Percentiles rank a stretch among this genome's conserved stretches.
These are phyloP conservation scores for Nannobrachium achirus DNA, from an alignment of 2,113 vertebrate genomes.

Conservation along the genomic window DNA sequence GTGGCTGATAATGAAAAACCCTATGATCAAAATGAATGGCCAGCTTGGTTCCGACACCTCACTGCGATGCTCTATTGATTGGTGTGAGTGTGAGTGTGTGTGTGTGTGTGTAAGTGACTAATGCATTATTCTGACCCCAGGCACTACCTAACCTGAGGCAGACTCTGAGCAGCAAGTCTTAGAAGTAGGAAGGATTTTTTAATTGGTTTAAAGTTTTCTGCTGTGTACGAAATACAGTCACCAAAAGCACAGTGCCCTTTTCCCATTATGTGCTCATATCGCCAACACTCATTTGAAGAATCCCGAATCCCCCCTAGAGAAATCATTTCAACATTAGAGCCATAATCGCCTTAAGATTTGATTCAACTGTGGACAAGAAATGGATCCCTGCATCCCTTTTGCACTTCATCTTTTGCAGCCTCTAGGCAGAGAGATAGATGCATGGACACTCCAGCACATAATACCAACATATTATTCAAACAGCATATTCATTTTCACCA, in stretches of 20 bases:
- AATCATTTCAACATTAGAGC: background rate
- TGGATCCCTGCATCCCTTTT: background rate
- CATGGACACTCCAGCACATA: background rate
- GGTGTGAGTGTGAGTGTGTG: background rate
- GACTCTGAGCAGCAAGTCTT: background rate
- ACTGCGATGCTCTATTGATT: background rate
- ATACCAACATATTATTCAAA: conserved; percentile 20
- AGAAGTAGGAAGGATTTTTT: background rate
- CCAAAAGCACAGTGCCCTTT: background rate
- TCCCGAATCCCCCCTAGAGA: background rate
- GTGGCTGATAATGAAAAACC: too few relatives aligned
- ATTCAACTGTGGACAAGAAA: background rate
- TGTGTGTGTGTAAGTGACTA: background rate
- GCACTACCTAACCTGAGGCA: background rate
- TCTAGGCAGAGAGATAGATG: background rate
- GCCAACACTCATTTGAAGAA: background rate
- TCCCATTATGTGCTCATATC: background rate
- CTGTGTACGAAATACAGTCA: background rate
- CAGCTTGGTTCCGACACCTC: too few relatives aligned
- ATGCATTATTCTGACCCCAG: background rate
- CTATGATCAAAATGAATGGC: too few relatives aligned
- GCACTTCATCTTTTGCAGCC: background rate
- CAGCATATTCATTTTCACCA: conserved; percentile 5
- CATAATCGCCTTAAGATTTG: background rate
- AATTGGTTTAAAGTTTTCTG: background rate